A percentile compares a stretch with the other conserved stretches of the same genome.
phyloP scores from a whole-genome alignment of 2,797 vertebrate genomes.

The Sebastes umbrosus region DNA sequence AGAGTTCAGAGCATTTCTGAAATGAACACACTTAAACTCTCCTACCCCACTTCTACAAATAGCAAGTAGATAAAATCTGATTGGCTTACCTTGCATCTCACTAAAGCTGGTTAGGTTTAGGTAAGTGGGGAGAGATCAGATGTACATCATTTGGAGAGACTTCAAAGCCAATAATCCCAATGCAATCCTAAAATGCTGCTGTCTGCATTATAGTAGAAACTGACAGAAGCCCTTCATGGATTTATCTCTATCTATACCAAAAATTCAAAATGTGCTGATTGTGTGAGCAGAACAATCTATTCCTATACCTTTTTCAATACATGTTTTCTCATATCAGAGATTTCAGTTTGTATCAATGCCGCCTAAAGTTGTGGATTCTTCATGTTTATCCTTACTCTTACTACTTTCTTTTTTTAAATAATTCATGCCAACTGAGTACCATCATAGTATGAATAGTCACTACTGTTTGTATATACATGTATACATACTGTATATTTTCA shows the following conservation, averaged over 20 bases:
- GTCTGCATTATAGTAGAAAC: background rate
- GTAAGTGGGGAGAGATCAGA: conserved; percentile 30
- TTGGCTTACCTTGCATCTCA: conserved; percentile 60
- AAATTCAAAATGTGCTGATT: background rate
- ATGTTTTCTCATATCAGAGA: background rate
- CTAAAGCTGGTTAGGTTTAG: conserved; percentile 71
- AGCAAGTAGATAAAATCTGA: conserved; percentile 55
- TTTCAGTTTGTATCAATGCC: background rate
- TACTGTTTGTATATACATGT: background rate
- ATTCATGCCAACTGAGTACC: background rate
- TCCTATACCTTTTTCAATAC: background rate
- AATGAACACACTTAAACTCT: background rate
- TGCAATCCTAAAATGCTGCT: background rate
- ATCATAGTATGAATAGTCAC: background rate
- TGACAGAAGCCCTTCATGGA: background rate
- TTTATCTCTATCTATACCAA: background rate
- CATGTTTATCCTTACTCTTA: background rate
- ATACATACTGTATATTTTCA: no score
- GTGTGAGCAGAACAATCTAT: background rate
- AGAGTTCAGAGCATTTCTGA: background rate
- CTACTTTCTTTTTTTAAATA: background rate
- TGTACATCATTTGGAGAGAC: conserved; percentile 18
- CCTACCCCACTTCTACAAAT: conserved; percentile 8
- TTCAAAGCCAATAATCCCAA: background rate
- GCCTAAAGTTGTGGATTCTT: background rate